Conservation (phyloP, 1,140 invertebrate species). For the Papilio xuthus region DNA sequence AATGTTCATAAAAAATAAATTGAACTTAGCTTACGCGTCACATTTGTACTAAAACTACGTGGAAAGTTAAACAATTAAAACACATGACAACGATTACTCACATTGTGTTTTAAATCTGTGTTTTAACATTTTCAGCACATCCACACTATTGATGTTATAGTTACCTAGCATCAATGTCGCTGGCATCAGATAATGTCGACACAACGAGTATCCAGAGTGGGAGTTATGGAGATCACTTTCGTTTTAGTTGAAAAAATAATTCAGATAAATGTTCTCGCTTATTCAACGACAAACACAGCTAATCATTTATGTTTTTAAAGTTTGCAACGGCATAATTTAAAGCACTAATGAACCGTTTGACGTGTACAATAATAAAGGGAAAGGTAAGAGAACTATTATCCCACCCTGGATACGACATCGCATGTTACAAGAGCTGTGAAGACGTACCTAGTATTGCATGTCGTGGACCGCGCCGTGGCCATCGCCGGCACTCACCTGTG, state of each 20-base stretch:
- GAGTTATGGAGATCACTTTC: background rate
- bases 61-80: background rate
- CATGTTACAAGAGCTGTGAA: background rate
- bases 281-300: too few species aligned
- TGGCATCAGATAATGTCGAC: background rate
- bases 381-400: background rate
- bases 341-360: too few species aligned
- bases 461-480: background rate
- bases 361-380: too few species aligned
- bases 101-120: constrained; percentile 9
- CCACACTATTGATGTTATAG: background rate
- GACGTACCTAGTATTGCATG: background rate
- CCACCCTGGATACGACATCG: background rate
- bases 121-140: background rate
- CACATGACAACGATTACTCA: background rate
- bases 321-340: too few species aligned
- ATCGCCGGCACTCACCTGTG: constrained; percentile 52
- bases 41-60: background rate
- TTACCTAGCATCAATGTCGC: background rate
- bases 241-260: too few species aligned
- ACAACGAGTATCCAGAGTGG: background rate
- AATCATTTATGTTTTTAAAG: too few species aligned
- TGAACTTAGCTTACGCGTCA: background rate
- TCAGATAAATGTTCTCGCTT: too few species aligned
- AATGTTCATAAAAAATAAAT: background rate